Conservation (phyloP, 1,140 invertebrate genomes). For the Cyclargus thomasi region DNA sequence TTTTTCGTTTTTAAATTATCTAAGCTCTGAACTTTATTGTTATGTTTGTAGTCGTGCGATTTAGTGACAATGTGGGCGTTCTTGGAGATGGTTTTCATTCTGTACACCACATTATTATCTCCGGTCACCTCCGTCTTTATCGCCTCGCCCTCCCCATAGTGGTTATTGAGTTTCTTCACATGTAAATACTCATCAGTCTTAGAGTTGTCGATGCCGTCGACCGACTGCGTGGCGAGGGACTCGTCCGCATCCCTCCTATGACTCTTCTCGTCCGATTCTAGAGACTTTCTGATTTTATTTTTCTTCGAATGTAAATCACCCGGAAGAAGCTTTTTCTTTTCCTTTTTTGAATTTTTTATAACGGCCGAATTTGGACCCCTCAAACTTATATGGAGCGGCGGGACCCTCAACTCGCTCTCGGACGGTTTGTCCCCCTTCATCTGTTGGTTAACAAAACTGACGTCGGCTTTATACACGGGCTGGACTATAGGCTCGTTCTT, state of each 20-base stretch:
- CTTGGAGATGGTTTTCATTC: constrained; percentile 69
- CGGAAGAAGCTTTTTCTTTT: constrained; percentile 79
- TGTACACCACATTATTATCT: constrained; percentile 63
- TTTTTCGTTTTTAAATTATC: constrained; percentile 63
- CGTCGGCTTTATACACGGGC: constrained; percentile 87
- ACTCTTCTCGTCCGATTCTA: constrained; percentile 62
- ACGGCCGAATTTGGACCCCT: constrained; percentile 90
- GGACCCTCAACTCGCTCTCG: constrained; percentile 86
- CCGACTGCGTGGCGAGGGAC: constrained; percentile 47
- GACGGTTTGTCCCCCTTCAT: constrained; percentile 54
- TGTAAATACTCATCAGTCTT: constrained; percentile 68
- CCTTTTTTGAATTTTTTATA: constrained; percentile 87
- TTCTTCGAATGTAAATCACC: constrained; percentile 72
- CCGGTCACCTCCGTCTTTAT: constrained; percentile 53
- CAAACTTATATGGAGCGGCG: constrained; percentile 91
- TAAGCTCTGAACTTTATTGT: constrained; percentile 51
- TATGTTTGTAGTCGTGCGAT: constrained; percentile 62
- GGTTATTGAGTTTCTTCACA: constrained; percentile 62
- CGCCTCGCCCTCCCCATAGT: constrained; percentile 49
- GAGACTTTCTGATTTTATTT: constrained; percentile 64
- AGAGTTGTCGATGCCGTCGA: constrained; percentile 51
- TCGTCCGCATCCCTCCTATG: constrained; percentile 63
- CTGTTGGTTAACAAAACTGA: constrained; percentile 78
- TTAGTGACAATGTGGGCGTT: constrained; percentile 72
- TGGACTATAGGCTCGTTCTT: constrained; percentile 85